A percentile compares a stretch with the other conserved stretches of the same genome.
These are phyloP conservation scores for Trissoscelio sp. DNA, from an alignment of 2,888 invertebrate genomes.

Conservation along the genomic window DNA sequence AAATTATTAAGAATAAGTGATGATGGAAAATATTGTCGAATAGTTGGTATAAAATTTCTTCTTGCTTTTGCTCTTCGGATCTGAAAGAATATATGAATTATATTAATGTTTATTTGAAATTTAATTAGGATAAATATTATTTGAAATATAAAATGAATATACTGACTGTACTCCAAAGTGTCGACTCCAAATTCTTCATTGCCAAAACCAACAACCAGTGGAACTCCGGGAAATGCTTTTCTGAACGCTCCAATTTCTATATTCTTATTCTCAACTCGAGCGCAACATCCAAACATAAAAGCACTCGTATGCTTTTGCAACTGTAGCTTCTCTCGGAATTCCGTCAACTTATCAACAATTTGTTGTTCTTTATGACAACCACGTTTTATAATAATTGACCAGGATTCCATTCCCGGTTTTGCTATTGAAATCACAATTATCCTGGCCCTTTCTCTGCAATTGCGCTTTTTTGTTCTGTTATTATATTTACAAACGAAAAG, in stretches of 20 bases:
- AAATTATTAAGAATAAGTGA: constrained; percentile 47
- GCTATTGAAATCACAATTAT: constrained; percentile 74
- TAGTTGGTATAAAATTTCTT: constrained; percentile 50
- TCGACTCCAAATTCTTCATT: constrained; percentile 79
- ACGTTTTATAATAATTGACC: constrained; percentile 76
- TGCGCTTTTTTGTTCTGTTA: constrained; percentile 20
- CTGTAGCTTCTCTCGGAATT: constrained; percentile 72
- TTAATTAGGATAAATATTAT: too few relatives aligned
- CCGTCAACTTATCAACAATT: constrained; percentile 72
- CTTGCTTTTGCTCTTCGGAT: constrained; percentile 29
- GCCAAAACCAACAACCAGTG: constrained; percentile 78
- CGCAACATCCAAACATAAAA: constrained; percentile 79
- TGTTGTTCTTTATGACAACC: constrained; percentile 68
- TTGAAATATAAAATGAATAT: neutral
- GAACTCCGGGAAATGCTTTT: constrained; percentile 78
- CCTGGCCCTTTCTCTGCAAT: constrained; percentile 52
- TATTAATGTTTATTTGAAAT: constrained; percentile 10
- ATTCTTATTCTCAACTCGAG: constrained; percentile 73
- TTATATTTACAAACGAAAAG: constrained; percentile 71
- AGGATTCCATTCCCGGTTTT: constrained; percentile 76
- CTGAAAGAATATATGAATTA: constrained; percentile 18
- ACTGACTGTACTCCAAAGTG: constrained; percentile 72
- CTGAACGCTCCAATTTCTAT: constrained; percentile 78
- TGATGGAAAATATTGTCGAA: constrained; percentile 49
- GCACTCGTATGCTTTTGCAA: constrained; percentile 77